phyloP scores from a whole-genome alignment of 2,888 invertebrate species.

The Leptogaster cylindrica region DNA sequence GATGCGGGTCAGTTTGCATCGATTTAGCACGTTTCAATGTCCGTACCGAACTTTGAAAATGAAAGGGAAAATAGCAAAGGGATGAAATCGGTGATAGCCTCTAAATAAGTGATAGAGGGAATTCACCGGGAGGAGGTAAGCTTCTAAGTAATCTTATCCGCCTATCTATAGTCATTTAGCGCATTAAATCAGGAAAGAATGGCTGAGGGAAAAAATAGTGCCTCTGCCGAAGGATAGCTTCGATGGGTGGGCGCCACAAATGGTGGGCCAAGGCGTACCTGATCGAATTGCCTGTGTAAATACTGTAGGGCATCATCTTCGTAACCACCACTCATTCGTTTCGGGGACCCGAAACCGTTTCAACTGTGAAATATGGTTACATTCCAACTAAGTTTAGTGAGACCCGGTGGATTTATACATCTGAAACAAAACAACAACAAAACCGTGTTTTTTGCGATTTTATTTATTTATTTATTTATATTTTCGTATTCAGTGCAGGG shows the following conservation, averaged over 20 bases:
- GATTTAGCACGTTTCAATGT: not conserved
- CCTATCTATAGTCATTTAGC: not conserved
- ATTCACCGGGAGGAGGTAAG: not conserved
- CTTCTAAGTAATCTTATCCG: not conserved
- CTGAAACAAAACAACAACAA: too few relatives aligned
- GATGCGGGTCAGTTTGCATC: not conserved
- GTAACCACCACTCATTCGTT: not conserved
- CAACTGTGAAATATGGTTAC: not conserved
- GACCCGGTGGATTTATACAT: slow-evolving; percentile 17
- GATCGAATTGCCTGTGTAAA: slow-evolving; percentile 9
- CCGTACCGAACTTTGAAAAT: not conserved
- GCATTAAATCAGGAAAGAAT: slow-evolving; percentile 12
- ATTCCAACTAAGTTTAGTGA: slow-evolving; percentile 6
- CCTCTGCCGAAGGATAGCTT: not conserved
- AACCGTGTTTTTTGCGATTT: not conserved
- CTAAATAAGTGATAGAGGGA: slow-evolving; percentile 4
- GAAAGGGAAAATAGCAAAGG: not conserved
- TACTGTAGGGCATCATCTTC: slow-evolving; percentile 1
- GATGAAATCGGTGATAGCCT: not conserved
- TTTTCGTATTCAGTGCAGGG: not conserved
- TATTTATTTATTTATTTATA: not conserved
- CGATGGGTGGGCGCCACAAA: not conserved
- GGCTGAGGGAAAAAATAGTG: too few relatives aligned
- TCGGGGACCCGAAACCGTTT: not conserved
- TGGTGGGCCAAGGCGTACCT: not conserved